A percentile compares a stretch with the other conserved stretches of the same genome.
Conservation (phyloP, 2,888 invertebrate species). For the Hofmannophila pseudospretella region DNA sequence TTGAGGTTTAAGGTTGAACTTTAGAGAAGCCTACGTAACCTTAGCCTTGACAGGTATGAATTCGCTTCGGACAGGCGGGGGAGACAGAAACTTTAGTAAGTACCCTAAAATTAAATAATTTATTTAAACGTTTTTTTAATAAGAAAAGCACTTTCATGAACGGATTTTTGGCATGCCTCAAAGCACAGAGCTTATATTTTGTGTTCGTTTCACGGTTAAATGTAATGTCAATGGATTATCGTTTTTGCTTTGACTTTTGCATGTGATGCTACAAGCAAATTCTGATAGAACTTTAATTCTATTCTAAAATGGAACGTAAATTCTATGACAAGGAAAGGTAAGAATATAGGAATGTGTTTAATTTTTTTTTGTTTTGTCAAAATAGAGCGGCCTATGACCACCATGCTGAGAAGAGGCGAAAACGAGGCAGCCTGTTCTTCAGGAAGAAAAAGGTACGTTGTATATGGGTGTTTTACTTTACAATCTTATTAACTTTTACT, state of each 20-base stretch:
- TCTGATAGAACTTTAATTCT: not conserved
- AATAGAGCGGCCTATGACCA: conserved; percentile 81
- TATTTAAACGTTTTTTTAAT: no score
- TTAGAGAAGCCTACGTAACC: no score
- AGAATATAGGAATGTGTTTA: not conserved
- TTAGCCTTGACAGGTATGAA: no score
- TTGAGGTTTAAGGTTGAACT: no score
- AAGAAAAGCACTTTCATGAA: no score
- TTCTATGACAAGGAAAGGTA: not conserved
- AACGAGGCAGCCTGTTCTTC: conserved; percentile 93
- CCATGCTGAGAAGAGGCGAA: conserved; percentile 90
- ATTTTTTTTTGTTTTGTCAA: conserved; percentile 14
- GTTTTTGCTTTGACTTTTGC: conserved; percentile 19
- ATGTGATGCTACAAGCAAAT: conserved; percentile 7
- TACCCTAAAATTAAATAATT: no score
- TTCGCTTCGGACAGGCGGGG: no score
- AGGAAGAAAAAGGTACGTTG: conserved; percentile 89
- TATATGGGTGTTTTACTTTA: no score
- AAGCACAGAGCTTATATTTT: conserved; percentile 38
- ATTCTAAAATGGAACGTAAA: not conserved
- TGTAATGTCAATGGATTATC: conserved; percentile 16
- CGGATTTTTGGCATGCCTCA: conserved; percentile 14
- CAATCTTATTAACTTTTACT: no score
- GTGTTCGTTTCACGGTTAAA: conserved; percentile 26
- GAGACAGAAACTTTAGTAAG: no score